Evolutionary conservation across 2,888 invertebrate species (phyloP).

Genomic region (Sminthurinus aureus): DNA sequence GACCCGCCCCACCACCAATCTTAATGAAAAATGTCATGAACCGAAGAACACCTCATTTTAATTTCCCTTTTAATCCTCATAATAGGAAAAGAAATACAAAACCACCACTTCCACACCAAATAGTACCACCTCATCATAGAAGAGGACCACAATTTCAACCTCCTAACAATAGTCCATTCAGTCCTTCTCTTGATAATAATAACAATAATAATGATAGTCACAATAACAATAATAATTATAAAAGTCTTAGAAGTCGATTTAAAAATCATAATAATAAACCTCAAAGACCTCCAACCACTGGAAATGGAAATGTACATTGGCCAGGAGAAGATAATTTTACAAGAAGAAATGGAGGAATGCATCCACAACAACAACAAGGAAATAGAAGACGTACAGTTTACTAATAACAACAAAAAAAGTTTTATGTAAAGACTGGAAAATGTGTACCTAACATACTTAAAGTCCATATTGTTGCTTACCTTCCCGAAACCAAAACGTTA

Average conservation of each 20-base stretch:
- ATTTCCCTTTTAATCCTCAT: conserved; percentile 30
- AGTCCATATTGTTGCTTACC: no score
- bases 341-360: neutral
- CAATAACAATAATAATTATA: neutral
- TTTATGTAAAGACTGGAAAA: no score
- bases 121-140: neutral
- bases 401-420: neutral
- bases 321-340: conserved; percentile 23
- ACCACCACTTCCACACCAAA: conserved; percentile 25
- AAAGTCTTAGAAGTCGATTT: conserved; percentile 13
- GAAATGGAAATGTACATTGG: conserved; percentile 29
- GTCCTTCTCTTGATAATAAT: conserved; percentile 16
- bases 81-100: conserved; percentile 40
- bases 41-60: conserved; percentile 51
- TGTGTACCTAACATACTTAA: no score
- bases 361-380: neutral
- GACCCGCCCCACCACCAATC: conserved; percentile 58
- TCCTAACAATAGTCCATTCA: conserved; percentile 22
- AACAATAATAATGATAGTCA: neutral
- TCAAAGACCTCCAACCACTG: neutral
- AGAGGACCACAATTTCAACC: conserved; percentile 4
- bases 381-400: conserved; percentile 24
- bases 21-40: conserved; percentile 45
- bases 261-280: conserved; percentile 4
- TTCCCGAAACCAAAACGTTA: no score